Percentiles rank a stretch among this genome's conserved stretches.
These are phyloP conservation scores for Epinotia nisella DNA, from an alignment of 2,888 invertebrate genomes.

Conservation along the genomic window DNA sequence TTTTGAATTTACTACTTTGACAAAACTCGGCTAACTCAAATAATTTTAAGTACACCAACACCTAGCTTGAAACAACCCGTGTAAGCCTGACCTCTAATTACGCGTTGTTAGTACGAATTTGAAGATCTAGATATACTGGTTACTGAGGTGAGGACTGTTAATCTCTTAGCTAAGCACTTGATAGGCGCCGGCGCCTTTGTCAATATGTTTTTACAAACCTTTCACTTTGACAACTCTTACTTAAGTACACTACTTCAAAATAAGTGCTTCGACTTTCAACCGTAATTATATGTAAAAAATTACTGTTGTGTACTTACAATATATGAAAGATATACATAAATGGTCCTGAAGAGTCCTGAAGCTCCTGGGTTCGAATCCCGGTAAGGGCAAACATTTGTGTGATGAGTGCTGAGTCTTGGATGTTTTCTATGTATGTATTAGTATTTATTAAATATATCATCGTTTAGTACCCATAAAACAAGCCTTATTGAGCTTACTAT, in stretches of 20 bases:
- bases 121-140: not conserved
- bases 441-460: too few relatives aligned
- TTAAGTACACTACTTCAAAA: constrained; percentile 16
- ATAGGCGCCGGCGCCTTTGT: constrained; percentile 22
- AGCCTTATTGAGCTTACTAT: too few relatives aligned
- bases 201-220: constrained; percentile 25
- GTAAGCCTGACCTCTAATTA: not conserved
- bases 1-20: not conserved
- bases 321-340: too few relatives aligned
- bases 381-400: too few relatives aligned
- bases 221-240: constrained; percentile 19
- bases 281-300: not conserved
- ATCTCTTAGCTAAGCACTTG: not conserved
- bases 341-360: too few relatives aligned
- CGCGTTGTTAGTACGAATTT: not conserved
- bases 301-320: too few relatives aligned
- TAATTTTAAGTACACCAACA: not conserved
- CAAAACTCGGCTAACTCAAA: not conserved
- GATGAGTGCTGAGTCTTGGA: too few relatives aligned
- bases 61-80: not conserved
- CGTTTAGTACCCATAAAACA: too few relatives aligned
- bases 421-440: too few relatives aligned
- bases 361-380: too few relatives aligned
- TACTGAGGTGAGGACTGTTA: not conserved
- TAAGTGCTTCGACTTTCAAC: not conserved